Evolutionary conservation across 2,797 vertebrate species (phyloP), one percentile per base, ranked within the genome.

Genomic region (Neosilurus mollespiculum): DNA sequence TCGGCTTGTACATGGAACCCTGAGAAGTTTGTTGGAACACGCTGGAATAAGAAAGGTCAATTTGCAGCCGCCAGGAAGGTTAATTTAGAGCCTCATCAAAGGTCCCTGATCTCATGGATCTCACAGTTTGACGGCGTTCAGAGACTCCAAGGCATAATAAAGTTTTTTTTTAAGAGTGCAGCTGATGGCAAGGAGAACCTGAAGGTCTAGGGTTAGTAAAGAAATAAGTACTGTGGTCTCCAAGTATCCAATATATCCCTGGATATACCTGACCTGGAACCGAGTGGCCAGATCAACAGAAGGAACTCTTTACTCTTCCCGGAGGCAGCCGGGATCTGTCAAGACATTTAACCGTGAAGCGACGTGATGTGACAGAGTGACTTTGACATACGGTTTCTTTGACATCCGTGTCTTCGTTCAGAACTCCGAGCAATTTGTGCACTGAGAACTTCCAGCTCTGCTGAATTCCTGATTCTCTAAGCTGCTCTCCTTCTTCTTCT

Each of bases 401-500:
- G 87, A 91, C 91, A 89, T 89, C 87, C 87, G 88, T 85, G 88
- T 85, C 88, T 90, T 84, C 77, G 82, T 66, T 86, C 84, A 43
- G 43, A 89, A 87, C 84, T 89, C 87, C 65, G 58, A 73, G 53
- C 51, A 22, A 1, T 71, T 20, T 24, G 24, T 43, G 82, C 61
- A 76, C 81, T 37, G 43, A 72, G 80, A 83, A 81, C 78, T 76
- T 85, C 24, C 54, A n/a, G 7, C 34, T 70, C 69, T 2, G 53
- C 24, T 4, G 54, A 24, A 49, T 62, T 59, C 61, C 64, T 54
- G 51, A 81, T 81, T 51, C 69, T 49, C 20, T 26, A 76, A 84
- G 83, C 64, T 53, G 51, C 80, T 72, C 67, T 85, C 18, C 18
- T 56, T 43, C 43, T 43, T 43, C 43, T 43, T 43, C 43, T 43